Percentiles rank a stretch among this genome's conserved stretches.
Evolutionary conservation across 2,888 invertebrate genomes (phyloP).

Genomic region (Apamea crenata): DNA sequence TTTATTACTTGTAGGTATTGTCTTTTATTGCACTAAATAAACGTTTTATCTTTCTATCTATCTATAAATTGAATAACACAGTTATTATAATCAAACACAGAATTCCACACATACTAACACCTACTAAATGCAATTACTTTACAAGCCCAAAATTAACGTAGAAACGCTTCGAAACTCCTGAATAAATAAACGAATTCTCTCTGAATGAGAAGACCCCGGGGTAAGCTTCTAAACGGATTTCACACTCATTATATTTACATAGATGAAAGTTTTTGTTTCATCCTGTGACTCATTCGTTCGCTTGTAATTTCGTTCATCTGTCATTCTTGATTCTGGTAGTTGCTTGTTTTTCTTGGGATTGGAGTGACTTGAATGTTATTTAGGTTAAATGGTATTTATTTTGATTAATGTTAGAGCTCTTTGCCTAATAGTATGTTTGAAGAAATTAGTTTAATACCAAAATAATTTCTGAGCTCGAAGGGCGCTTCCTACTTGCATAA

Average conservation of each 20-base stretch:
- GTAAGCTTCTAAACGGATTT: slow-evolving; percentile 48
- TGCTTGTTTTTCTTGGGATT: slow-evolving; percentile 17
- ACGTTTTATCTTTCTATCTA: too few relatives aligned
- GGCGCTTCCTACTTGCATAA: neutral
- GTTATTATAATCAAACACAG: neutral
- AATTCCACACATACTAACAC: slow-evolving; percentile 9
- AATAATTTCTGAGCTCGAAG: neutral
- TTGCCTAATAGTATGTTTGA: neutral
- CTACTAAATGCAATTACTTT: slow-evolving; percentile 34
- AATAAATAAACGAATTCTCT: slow-evolving; percentile 46
- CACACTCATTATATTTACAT: slow-evolving; percentile 32
- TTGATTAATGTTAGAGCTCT: neutral
- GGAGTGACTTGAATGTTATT: neutral
- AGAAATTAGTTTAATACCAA: neutral
- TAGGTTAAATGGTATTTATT: slow-evolving; percentile 11
- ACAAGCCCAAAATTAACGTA: slow-evolving; percentile 43
- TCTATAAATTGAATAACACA: neutral
- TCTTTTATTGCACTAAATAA: too few relatives aligned
- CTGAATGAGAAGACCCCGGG: slow-evolving; percentile 12
- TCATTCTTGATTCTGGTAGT: slow-evolving; percentile 25
- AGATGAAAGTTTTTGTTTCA: slow-evolving; percentile 41
- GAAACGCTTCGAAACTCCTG: slow-evolving; percentile 31
- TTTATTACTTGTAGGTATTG: too few relatives aligned
- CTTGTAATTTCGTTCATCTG: slow-evolving; percentile 28
- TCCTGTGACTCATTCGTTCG: slow-evolving; percentile 37